Base-by-base conservation (phyloP, 2,797 vertebrate genomes). In the Catharus ustulatus region DNA sequence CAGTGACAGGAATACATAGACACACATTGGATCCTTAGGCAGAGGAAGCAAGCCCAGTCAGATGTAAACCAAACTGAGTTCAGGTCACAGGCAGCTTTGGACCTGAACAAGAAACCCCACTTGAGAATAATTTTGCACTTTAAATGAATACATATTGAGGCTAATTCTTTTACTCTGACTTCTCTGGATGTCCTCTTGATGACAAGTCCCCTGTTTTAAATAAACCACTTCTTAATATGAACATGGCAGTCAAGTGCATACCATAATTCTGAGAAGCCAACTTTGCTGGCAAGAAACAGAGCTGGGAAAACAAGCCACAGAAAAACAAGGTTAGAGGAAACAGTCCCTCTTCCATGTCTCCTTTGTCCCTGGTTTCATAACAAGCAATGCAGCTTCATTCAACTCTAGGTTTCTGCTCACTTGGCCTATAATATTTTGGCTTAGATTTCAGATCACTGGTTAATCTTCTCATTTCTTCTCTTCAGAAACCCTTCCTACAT, bases 301-400 rank as follows among this genome's bases (percentile, higher is more conserved):
- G n/a, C 40, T 10, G 34, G 54, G 57, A 83, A 92, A 93, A 69
- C 38, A 80, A 89, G 64, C 48, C 49, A 54, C 24, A 77, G 38
- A 58, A 93, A 43, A 52, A 66, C 54, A 77, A 58, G 62, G 34
- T 38, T 36, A 16, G 66, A 77, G 29, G 34, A 54, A 61, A 51
- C 15, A 64, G 64, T 62, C 46, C n/a, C 20, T 82, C n/a, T 30
- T 81, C 49, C 54, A 16, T 3, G 10, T 58, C 68, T 92, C 78
- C 91, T 87, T 94, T 76, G 79, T 51, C 91, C 93, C 61, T 51
- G 64, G 58, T 91, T 94, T 92, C 79, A 38, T 77, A 94, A 92
- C 15, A 74, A 91, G 64, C 42, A 85, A 36, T 0, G 0, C 4
- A 26, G 38, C 48, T 71, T 46, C 1, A 18, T 85, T 72, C 61